phyloP scores from a whole-genome alignment of 2,113 vertebrate species.

The Todiramphus chloris region DNA sequence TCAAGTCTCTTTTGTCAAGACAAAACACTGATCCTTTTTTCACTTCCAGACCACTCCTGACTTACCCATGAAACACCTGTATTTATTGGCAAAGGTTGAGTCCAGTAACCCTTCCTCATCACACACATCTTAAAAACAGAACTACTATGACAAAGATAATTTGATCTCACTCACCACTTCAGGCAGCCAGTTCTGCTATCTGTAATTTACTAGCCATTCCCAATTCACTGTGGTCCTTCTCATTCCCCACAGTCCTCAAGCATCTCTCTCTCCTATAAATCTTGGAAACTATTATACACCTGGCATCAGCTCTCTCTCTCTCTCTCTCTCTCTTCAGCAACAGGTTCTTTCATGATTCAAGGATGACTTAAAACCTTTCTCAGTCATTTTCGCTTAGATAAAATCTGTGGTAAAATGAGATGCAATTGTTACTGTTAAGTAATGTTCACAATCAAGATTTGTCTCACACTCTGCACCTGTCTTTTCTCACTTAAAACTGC shows the following conservation, averaged over 20 bases:
- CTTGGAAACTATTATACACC: neutral
- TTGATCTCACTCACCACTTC: neutral
- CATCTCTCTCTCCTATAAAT: neutral
- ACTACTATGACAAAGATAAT: neutral
- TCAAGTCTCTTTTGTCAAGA: neutral
- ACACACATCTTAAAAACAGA: neutral
- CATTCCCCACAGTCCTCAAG: neutral
- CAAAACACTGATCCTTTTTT: neutral
- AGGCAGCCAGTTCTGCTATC: neutral
- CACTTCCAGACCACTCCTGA: neutral
- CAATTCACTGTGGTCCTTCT: neutral
- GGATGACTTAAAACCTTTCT: neutral
- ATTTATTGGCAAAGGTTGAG: neutral
- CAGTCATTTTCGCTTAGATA: neutral
- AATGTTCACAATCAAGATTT: neutral
- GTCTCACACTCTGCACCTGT: neutral
- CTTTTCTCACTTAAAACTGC: neutral
- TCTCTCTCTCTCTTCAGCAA: neutral
- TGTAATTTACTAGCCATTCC: neutral
- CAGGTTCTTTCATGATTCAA: neutral
- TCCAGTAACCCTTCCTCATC: neutral
- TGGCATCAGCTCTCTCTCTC: neutral
- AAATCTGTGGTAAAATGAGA: neutral
- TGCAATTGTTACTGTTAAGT: neutral
- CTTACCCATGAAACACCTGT: neutral